A percentile compares a stretch with the other conserved stretches of the same genome.
Evolutionary conservation across 2,113 vertebrate genomes (phyloP).

Genomic region (Cyanoliseus patagonus): DNA sequence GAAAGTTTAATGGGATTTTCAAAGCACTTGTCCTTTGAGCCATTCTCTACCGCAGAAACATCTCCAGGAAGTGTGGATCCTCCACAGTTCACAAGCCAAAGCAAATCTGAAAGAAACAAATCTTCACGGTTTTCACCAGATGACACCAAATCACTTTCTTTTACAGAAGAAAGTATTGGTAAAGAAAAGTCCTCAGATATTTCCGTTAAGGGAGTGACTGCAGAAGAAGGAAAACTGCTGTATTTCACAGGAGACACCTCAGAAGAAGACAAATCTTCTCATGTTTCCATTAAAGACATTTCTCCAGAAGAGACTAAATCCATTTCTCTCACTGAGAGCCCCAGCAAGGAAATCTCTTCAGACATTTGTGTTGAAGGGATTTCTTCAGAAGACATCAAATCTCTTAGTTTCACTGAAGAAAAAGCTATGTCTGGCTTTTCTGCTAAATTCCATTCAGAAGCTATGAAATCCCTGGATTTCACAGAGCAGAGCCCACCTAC

Average conservation of each 20-base stretch:
- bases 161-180: slow-evolving; percentile 44
- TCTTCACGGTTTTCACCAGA: slow-evolving; percentile 59
- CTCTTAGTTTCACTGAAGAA: slow-evolving; percentile 67
- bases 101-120: slow-evolving; percentile 28
- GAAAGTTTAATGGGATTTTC: slow-evolving; percentile 3
- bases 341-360: slow-evolving; percentile 66
- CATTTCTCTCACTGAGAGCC: slow-evolving; percentile 69
- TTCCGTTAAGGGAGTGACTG: slow-evolving; percentile 23
- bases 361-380: slow-evolving; percentile 67
- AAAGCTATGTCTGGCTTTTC: neutral
- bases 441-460: slow-evolving; percentile 15
- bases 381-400: slow-evolving; percentile 64
- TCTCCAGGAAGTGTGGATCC: neutral
- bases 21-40: slow-evolving; percentile 6
- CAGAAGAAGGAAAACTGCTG: slow-evolving; percentile 18
- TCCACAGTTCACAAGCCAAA: slow-evolving; percentile 32
- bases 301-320: slow-evolving; percentile 70
- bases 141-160: slow-evolving; percentile 67
- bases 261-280: slow-evolving; percentile 45
- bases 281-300: slow-evolving; percentile 20
- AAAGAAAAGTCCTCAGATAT: slow-evolving; percentile 56
- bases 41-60: slow-evolving; percentile 8
- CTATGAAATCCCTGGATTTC: neutral
- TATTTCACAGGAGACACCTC: slow-evolving; percentile 26
- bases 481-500: neutral